These are phyloP conservation scores for Pangasius larnaudii DNA, from an alignment of 2,797 vertebrate species.

Conservation along the genomic window DNA sequence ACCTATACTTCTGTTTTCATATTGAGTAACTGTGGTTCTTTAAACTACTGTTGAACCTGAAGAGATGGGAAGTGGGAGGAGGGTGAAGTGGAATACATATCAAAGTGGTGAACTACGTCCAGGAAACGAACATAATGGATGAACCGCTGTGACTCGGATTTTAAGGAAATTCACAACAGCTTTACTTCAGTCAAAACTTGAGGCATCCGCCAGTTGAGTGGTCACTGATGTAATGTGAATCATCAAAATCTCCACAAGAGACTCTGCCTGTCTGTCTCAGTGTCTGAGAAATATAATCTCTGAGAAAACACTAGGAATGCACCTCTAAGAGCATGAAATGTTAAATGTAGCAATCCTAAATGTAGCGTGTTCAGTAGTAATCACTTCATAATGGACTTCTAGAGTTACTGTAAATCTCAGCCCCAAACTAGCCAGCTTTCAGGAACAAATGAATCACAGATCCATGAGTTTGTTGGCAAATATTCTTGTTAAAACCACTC, in stretches of 20 bases:
- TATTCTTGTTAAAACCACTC: slow-evolving; percentile 13
- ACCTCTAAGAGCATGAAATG: slow-evolving; percentile 47
- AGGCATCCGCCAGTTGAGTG: slow-evolving; percentile 42
- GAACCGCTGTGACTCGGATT: slow-evolving; percentile 29
- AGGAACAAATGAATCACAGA: slow-evolving; percentile 6
- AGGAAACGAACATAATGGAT: slow-evolving; percentile 39
- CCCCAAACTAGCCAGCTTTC: slow-evolving; percentile 41
- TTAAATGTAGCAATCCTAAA: slow-evolving; percentile 47
- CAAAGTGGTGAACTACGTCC: slow-evolving; percentile 35
- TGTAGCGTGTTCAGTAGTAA: slow-evolving; percentile 21
- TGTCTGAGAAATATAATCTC: slow-evolving; percentile 45
- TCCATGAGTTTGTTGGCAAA: slow-evolving; percentile 21
- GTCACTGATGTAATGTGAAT: slow-evolving; percentile 57
- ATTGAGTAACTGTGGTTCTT: slow-evolving; percentile 20
- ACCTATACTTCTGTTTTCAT: slow-evolving; percentile 18
- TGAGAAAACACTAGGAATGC: slow-evolving; percentile 26
- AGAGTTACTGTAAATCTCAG: slow-evolving; percentile 28
- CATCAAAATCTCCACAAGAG: slow-evolving; percentile 48
- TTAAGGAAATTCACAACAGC: slow-evolving; percentile 47
- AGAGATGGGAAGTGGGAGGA: slow-evolving; percentile 18
- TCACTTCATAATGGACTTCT: slow-evolving; percentile 45
- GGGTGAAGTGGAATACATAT: slow-evolving; percentile 15
- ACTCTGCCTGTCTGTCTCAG: slow-evolving; percentile 45
- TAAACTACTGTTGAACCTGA: slow-evolving; percentile 48
- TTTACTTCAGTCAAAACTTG: slow-evolving; percentile 51